Evolutionary conservation across 2,797 vertebrate species (phyloP), one percentile per base, ranked within the genome.

Genomic region (Saxicola maurus): DNA sequence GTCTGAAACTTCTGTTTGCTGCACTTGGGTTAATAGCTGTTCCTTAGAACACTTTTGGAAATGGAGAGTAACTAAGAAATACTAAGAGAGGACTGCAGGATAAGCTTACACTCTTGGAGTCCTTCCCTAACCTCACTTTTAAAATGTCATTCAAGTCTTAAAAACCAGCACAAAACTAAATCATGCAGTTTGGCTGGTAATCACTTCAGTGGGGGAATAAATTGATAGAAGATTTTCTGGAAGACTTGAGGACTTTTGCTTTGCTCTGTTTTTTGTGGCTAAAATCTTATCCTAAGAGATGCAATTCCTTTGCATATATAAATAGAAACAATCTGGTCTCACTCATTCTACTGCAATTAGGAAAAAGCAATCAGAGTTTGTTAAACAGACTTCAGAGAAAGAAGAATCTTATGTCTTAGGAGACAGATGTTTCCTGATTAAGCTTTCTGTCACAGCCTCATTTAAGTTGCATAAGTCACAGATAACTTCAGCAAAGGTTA

Each of bases 381-480:
- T 94, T 89, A 89, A 92, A 90, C 56, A 85, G 89, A 82, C 87
- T 89, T 91, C 68, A 81, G 72, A 76, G 46, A 25, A 35, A 87
- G 72, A 42, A 49, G 75, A 89, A 55, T 87, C 84, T 90, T 94
- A 72, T 2, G 0, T 72, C 85, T 90, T 65, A 61, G 73, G 65
- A 89, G 82, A 71, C 94, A 95, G 92, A 95, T 93, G 94, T 95
- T 93, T 91, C 80, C 66, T 81, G 83, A 83, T 86, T 93, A 93
- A 92, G 51, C 43, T 88, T 94, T 88, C 91, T 89, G 8, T 45
- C 3, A 0, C 2, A 1, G 37, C 40, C 46, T 92, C 38, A 28
- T 85, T 91, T 92, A 72, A 82, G 79, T 75, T 56, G 51, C 57
- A 3, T 51, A 89, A 87, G 85, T 85, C 75, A 61, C 35, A 74